Conservation (phyloP, 2,797 vertebrate species). For the Periophthalmus magnuspinnatus region DNA sequence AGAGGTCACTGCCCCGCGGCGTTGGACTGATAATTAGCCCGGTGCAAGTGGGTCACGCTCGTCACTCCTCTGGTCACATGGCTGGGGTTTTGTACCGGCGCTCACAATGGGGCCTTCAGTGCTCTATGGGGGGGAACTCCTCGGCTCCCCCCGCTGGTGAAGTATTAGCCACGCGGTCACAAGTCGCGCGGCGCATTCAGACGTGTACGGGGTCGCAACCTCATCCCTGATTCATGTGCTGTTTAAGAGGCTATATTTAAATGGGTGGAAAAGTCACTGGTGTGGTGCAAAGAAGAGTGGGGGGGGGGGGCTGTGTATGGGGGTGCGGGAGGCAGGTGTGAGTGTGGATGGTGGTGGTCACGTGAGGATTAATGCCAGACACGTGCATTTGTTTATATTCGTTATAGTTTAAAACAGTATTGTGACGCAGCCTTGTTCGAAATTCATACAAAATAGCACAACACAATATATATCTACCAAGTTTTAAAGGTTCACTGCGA, state of each 20-base stretch:
- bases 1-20: constrained; percentile 67
- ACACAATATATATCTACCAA: too few species aligned
- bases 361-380: too few species aligned
- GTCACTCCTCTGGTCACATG: constrained; percentile 74
- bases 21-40: constrained; percentile 60
- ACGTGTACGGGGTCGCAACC: constrained; percentile 9
- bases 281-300: too few species aligned
- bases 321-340: too few species aligned
- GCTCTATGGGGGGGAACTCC: constrained; percentile 31
- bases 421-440: too few species aligned
- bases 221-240: background rate
- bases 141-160: constrained; percentile 47
- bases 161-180: constrained; percentile 52
- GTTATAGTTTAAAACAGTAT: too few species aligned
- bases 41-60: constrained; percentile 64
- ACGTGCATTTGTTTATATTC: too few species aligned
- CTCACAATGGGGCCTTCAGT: constrained; percentile 56
- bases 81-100: constrained; percentile 43
- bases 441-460: too few species aligned
- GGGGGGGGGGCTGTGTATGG: too few species aligned
- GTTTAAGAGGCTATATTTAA: background rate
- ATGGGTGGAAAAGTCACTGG: too few species aligned
- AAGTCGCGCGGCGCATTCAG: constrained; percentile 24
- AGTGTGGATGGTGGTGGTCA: too few species aligned
- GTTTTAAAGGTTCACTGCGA: too few species aligned